Base-by-base conservation (phyloP, 2,888 invertebrate species). In the Plemyria rubiginata region DNA sequence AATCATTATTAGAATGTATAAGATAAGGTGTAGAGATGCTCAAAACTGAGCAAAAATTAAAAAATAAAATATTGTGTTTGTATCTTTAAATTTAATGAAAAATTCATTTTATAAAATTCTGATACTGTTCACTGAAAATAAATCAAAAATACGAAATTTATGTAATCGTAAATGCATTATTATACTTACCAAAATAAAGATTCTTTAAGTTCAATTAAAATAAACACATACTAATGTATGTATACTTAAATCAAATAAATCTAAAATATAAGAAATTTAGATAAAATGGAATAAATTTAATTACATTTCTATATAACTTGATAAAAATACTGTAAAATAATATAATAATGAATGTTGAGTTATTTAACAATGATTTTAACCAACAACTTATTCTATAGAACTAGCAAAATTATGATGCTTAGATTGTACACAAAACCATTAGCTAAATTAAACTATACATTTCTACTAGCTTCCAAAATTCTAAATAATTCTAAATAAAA, bases 71-170 rank as follows among this genome's bases (percentile, higher is more conserved):
- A 0, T 32, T 65, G 60, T 54, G 63, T 71, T 76, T 68, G 71
- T 81, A 81, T 84, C 72, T 85, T 86, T 85, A 83, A 78, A 82
- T 86, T 88, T 86, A 87, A 84, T 87, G 82, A 88, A 89, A 89
- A 88, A 86, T 79, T 85, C 85, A 80, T 87, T 88, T 88, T 89
- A 90, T 88, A 90, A 90, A 90, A 89, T 87, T 87, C 79, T 78
- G 81, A 78, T 85, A 85, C 75, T 82, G 86, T 45, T 56, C 58
- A 81, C 77, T 79, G 85, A 79, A 77, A 74, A 78, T 80, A 78
- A 80, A 73, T 67, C 70, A 70, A 77, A 22, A 76, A 77, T 76
- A 80, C 77, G 77, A 81, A 78, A 79, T 32, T 7, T 49, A 74
- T 53, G 58, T 65, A 68, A 72, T 80, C 79, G 74, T 86, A 87